phyloP scores from a whole-genome alignment of 2,113 vertebrate species.

The Hyperopisus bebe region DNA sequence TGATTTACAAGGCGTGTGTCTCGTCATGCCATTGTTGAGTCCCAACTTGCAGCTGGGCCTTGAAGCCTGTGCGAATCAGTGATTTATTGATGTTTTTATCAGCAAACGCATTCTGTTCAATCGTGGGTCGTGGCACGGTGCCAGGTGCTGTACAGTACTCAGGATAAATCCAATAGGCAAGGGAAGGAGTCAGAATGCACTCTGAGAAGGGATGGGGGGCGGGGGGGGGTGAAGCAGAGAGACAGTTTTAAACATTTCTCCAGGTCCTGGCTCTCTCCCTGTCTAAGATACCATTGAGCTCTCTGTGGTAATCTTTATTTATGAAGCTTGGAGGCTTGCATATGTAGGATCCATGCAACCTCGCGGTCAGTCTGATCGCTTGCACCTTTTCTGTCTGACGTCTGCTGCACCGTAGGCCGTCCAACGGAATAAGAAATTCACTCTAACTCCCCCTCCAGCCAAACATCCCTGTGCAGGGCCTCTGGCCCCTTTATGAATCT shows the following conservation, averaged over 20 bases:
- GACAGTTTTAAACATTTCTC: slow-evolving; percentile 6
- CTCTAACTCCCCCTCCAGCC: neutral
- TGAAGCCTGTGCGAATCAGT: neutral
- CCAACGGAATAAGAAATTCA: neutral
- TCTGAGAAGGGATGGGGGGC: neutral
- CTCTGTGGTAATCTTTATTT: slow-evolving; percentile 20
- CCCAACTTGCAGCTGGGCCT: slow-evolving; percentile 25
- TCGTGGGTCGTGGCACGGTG: neutral
- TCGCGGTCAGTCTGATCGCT: neutral
- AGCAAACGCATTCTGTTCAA: slow-evolving; percentile 7
- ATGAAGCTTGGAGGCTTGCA: slow-evolving; percentile 1
- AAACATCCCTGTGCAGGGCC: neutral
- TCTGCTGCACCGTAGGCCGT: neutral
- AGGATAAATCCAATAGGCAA: neutral
- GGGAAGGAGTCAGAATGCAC: neutral
- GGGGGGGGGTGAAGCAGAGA: neutral
- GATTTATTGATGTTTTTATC: slow-evolving; percentile 24
- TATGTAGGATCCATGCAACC: neutral
- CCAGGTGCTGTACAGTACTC: neutral
- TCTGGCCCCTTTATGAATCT: neutral
- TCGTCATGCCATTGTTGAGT: slow-evolving; percentile 25
- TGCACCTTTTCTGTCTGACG: slow-evolving; percentile 1
- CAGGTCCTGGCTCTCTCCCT: neutral
- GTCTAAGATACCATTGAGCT: neutral
- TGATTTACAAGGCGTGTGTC: slow-evolving; percentile 25